phyloP scores from a whole-genome alignment of 2,797 vertebrate genomes.

The Centroberyx gerrardi region DNA sequence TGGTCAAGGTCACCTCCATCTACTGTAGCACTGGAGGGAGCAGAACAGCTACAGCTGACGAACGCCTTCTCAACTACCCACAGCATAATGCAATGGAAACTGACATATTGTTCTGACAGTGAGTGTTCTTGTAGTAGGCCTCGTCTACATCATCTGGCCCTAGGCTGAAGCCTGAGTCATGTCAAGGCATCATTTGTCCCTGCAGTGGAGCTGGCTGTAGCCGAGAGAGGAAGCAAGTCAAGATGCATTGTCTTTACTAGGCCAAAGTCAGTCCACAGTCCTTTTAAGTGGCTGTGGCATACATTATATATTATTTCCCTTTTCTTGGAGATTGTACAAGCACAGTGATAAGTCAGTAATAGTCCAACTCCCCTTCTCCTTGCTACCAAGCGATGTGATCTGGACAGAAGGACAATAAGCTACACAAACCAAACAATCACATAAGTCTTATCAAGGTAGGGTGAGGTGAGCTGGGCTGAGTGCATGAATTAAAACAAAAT shows the following conservation, averaged over 20 bases:
- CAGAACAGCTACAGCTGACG: slow-evolving; percentile 19
- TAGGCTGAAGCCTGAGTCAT: slow-evolving; percentile 39
- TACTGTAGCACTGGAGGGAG: slow-evolving; percentile 23
- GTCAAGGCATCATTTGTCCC: slow-evolving; percentile 29
- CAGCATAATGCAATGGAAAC: background rate
- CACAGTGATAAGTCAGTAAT: background rate
- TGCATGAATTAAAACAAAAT: background rate
- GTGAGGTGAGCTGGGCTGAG: slow-evolving; percentile 5
- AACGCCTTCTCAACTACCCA: slow-evolving; percentile 12
- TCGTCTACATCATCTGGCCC: slow-evolving; percentile 18
- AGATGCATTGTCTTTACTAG: slow-evolving; percentile 12
- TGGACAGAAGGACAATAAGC: background rate
- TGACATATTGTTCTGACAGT: background rate
- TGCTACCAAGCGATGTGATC: background rate
- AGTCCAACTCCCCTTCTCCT: background rate
- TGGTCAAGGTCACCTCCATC: slow-evolving; percentile 65
- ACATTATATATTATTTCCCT: background rate
- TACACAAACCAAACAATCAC: slow-evolving; percentile 10
- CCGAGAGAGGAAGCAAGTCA: background rate
- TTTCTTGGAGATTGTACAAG: background rate
- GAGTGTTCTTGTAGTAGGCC: slow-evolving; percentile 4
- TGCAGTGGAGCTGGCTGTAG: slow-evolving; percentile 4
- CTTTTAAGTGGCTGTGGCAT: background rate
- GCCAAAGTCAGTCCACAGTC: slow-evolving; percentile 3
- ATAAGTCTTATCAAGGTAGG: slow-evolving; percentile 4